Evolutionary conservation across 2,888 invertebrate genomes (phyloP).

Genomic region (Metopia argyrocephala): DNA sequence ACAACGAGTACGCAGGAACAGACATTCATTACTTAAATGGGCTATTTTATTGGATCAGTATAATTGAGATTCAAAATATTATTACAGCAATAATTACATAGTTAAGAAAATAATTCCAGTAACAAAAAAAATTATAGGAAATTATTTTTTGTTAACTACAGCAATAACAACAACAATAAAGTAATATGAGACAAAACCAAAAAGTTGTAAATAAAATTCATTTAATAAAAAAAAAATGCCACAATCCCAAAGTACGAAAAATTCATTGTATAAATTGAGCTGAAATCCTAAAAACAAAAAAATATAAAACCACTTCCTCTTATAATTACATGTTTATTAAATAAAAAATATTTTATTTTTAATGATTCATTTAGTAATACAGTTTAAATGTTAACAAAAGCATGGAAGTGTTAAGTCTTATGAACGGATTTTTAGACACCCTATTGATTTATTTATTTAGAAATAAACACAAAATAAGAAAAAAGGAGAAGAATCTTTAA

Average conservation of each 20-base stretch:
- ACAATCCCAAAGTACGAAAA: neutral
- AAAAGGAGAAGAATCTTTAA: too few species aligned
- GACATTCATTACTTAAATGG: neutral
- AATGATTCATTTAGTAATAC: neutral
- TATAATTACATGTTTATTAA: neutral
- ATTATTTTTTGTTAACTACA: neutral
- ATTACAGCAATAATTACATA: neutral
- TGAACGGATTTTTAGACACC: neutral
- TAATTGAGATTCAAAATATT: neutral
- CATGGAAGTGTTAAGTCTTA: neutral
- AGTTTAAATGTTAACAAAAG: constrained; percentile 8
- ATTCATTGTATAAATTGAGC: neutral
- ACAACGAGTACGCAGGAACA: neutral
- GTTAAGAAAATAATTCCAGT: neutral
- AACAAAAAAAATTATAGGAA: neutral
- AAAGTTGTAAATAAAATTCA: neutral
- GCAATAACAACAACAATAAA: neutral
- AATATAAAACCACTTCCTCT: constrained; percentile 37
- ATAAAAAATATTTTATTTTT: neutral
- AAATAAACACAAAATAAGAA: neutral
- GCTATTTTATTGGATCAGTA: neutral
- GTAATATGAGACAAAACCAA: neutral
- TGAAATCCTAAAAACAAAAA: neutral
- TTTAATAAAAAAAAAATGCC: neutral
- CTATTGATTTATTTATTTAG: neutral